Base-by-base conservation (phyloP, 2,888 invertebrate species). In the Ischnus inquisitorius region DNA sequence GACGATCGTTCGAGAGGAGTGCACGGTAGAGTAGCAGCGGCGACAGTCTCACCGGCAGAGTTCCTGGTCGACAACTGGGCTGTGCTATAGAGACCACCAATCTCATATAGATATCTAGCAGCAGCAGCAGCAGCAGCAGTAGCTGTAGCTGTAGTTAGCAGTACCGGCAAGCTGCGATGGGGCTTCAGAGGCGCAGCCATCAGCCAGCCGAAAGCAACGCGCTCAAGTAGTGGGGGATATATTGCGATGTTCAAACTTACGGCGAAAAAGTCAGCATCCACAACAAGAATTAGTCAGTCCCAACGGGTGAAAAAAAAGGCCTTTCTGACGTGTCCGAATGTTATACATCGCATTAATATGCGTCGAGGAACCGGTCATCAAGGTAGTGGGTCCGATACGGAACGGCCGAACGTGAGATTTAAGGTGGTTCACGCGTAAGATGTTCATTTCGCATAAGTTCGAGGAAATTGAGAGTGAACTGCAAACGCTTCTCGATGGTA, bases 51-150 rank as follows among this genome's bases (percentile, higher is more conserved):
- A 82, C 88, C 87, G 88, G 87, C 84, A 79, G 87, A 86, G 89
- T 89, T 89, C 86, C 87, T 88, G 87, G 84, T 64, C 88, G 88
- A 89, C 89, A 89, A 90, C 89, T 90, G 90, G 87, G 85, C 87
- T 88, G 84, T 87, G 77, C 87, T 88, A 87, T 88, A 88, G 87
- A 87, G 86, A 77, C 79, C 86, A 79, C 84, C 88, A 87, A 88
- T 89, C 88, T 89, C 88, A 86, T 88, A 88, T 88, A 90, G 86
- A 85, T 88, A 87, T 88, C 89, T 88, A 85, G 84, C 77, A 69
- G 71, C 69, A 79, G 83, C 60, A 62, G 72, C 72, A 54, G 48
- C 72, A 67, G 77, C 71, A 84, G 79, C n/a, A n/a, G n/a, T n/a
- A n/a, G n/a, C n/a, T n/a, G n/a, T n/a, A n/a, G n/a, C n/a, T n/a